Evolutionary conservation across 2,113 vertebrate species (phyloP).

Genomic region (Lamprologus callipterus): DNA sequence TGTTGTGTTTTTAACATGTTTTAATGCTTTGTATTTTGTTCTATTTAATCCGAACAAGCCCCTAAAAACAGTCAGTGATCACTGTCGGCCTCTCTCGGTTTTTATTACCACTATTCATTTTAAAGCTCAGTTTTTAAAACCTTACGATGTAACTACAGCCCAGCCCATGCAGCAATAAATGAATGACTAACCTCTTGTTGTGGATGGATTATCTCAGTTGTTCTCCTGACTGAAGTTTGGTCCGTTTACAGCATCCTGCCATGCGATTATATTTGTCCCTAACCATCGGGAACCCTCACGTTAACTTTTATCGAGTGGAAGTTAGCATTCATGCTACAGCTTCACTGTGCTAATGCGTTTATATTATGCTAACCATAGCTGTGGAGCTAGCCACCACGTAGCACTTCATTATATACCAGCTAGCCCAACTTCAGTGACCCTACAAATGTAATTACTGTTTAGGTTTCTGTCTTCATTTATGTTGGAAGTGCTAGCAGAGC

Average conservation of each 20-base stretch:
- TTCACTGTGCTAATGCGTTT: neutral
- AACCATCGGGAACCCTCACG: rapidly evolving
- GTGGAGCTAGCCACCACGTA: neutral
- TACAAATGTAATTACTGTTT: neutral
- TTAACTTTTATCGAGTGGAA: neutral
- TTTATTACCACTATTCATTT: neutral
- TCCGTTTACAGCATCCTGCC: neutral
- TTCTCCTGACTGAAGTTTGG: neutral
- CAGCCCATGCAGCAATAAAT: neutral
- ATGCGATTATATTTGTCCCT: rapidly evolving
- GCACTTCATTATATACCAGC: neutral
- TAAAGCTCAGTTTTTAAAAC: neutral
- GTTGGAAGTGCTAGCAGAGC: rapidly evolving
- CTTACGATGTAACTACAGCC: rapidly evolving
- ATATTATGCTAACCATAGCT: neutral
- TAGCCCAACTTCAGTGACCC: neutral
- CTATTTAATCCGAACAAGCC: neutral
- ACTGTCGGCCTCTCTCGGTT: neutral
- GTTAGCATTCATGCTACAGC: neutral
- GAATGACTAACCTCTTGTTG: neutral
- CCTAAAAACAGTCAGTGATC: neutral
- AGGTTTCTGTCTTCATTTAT: neutral
- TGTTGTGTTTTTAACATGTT: neutral
- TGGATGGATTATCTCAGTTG: neutral
- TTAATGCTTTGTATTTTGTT: neutral